Conservation (phyloP, 2,888 invertebrate species). For the Drosophila demipolita region DNA sequence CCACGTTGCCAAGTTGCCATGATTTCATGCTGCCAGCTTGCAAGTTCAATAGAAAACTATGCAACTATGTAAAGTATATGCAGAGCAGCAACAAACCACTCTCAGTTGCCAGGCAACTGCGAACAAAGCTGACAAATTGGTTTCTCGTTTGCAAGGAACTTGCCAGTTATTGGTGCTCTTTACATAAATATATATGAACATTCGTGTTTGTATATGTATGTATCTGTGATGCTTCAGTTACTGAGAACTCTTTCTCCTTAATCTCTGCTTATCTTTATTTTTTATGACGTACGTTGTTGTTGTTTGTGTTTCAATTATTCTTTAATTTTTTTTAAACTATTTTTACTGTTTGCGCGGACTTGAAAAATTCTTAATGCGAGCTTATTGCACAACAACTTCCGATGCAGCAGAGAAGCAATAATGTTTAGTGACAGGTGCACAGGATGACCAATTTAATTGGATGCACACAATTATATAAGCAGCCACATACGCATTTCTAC, state of each 20-base stretch:
- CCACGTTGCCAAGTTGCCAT: constrained; percentile 10
- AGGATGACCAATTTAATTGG: constrained; percentile 30
- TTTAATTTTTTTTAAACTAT: background rate
- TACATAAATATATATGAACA: background rate
- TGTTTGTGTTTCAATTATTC: background rate
- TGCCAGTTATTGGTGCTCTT: background rate
- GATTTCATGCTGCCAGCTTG: constrained; percentile 15
- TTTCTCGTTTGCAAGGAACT: constrained; percentile 14
- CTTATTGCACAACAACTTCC: background rate
- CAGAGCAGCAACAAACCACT: background rate
- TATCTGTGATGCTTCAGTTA: constrained; percentile 2
- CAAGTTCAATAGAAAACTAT: constrained; percentile 29
- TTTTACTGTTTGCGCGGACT: background rate
- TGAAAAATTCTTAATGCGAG: background rate
- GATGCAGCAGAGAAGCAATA: constrained; percentile 7
- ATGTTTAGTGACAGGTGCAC: constrained; percentile 18
- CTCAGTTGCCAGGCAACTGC: constrained; percentile 26
- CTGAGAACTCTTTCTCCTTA: background rate
- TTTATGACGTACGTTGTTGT: background rate
- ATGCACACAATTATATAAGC: constrained; percentile 11
- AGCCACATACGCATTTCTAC: background rate
- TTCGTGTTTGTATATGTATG: background rate
- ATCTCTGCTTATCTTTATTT: background rate
- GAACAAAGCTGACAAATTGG: constrained; percentile 25
- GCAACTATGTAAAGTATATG: constrained; percentile 17